phyloP scores from a whole-genome alignment of 2,888 invertebrate genomes.

The Apamea sordens region DNA sequence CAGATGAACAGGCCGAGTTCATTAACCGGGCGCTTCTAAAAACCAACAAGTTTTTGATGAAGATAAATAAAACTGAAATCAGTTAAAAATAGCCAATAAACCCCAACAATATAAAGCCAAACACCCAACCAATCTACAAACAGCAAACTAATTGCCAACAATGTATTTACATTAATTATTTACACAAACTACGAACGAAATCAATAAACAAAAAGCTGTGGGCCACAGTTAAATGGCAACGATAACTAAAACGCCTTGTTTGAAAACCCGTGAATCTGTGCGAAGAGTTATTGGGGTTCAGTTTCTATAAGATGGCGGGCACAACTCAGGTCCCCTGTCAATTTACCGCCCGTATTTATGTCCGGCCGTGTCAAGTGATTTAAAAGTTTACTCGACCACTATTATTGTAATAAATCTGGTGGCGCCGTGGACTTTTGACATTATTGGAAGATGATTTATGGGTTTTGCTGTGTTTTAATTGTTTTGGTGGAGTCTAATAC shows the following conservation, averaged over 20 bases:
- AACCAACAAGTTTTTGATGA: not conserved
- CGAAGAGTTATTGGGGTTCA: constrained; percentile 83
- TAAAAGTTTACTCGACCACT: constrained; percentile 62
- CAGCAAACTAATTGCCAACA: constrained; percentile 50
- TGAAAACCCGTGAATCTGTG: constrained; percentile 82
- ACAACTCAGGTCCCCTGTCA: constrained; percentile 84
- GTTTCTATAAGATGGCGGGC: constrained; percentile 79
- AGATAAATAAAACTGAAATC: not conserved
- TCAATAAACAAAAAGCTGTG: constrained; percentile 51
- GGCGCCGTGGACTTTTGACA: constrained; percentile 22
- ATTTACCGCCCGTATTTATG: constrained; percentile 77
- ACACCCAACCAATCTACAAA: constrained; percentile 26
- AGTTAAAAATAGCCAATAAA: constrained; percentile 10
- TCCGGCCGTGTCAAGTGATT: constrained; percentile 65
- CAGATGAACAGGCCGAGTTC: not conserved
- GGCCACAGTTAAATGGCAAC: constrained; percentile 67
- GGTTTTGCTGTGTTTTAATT: constrained; percentile 29
- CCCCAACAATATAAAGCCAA: constrained; percentile 13
- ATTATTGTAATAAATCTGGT: constrained; percentile 61
- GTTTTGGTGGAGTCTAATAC: constrained; percentile 11
- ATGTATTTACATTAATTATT: constrained; percentile 24
- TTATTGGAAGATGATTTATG: constrained; percentile 43
- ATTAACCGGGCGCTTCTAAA: not conserved
- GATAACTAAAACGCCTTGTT: constrained; percentile 79
- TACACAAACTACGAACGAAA: constrained; percentile 33